Percentiles rank a stretch among this genome's conserved stretches.
These are phyloP conservation scores for Trematomus bernacchii DNA, from an alignment of 2,797 vertebrate species.

Conservation along the genomic window DNA sequence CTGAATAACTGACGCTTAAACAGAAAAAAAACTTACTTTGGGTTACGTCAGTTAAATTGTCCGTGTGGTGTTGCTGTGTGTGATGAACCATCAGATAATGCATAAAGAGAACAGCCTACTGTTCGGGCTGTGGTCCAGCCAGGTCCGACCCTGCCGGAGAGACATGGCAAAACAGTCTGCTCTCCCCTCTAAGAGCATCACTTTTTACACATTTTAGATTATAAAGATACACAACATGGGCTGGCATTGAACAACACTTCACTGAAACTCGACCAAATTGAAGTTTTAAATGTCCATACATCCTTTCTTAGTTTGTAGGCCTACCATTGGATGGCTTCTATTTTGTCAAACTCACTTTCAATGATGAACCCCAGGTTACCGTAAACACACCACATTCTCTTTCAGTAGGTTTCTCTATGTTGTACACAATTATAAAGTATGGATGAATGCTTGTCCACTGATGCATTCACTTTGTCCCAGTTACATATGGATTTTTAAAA, in stretches of 20 bases:
- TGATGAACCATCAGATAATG: constrained; percentile 13
- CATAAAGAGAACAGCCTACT: constrained; percentile 53
- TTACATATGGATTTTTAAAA: constrained; percentile 47
- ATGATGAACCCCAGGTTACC: neutral
- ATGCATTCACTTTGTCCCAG: constrained; percentile 42
- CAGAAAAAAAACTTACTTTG: constrained; percentile 31
- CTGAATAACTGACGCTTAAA: constrained; percentile 2
- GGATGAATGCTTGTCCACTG: constrained; percentile 30
- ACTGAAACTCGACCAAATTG: neutral
- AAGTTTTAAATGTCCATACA: neutral
- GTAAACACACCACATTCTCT: neutral
- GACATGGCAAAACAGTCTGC: neutral
- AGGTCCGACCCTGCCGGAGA: constrained; percentile 16
- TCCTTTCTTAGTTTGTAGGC: neutral
- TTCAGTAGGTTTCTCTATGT: constrained; percentile 13
- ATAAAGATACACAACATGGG: neutral
- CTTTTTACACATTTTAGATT: neutral
- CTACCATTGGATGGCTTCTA: constrained; percentile 4
- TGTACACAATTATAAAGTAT: constrained; percentile 13
- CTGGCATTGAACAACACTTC: neutral
- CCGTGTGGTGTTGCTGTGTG: constrained; percentile 19
- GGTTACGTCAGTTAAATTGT: neutral
- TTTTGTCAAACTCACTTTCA: neutral
- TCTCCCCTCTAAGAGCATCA: neutral
- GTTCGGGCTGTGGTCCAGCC: constrained; percentile 32